Evolutionary conservation across 2,797 vertebrate species (phyloP), one percentile per base, ranked within the genome.

Genomic region (Urosaurus nigricauda): DNA sequence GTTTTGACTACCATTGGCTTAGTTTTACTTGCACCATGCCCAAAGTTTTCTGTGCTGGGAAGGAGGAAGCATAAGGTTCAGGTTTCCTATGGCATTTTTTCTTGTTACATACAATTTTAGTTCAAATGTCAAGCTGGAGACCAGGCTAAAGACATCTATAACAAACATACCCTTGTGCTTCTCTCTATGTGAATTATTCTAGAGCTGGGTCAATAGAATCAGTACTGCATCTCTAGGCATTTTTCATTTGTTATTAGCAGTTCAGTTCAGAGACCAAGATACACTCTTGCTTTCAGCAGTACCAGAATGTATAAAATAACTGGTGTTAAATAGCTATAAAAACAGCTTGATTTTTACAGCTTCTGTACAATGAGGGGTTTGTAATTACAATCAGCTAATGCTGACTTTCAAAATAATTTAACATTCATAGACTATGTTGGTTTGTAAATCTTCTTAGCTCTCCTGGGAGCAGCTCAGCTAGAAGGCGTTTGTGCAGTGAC

Each of bases 341-440:
- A 16, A 29, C 2, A 90, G 43, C 70, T 85, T 82, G 87, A 32
- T 29, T 88, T 89, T 14, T 24, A 17, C 91, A 93, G 32, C 84
- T 91, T 91, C 73, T 89, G 24, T 80, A 75, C 5, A 87, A 88
- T 11, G 24, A 11, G 80, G 0, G 83, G n/a, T 91, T 85, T 90
- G 8, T 78, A 13, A 16, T 92, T 4, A 53, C 12, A 88, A 35
- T 0, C 19, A 90, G 78, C 17, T 88, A 84, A 91, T 90, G 35
- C 2, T 90, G 63, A 71, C 47, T 63, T 89, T 92, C 51, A 80
- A 79, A 87, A 86, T 4, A 12, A 70, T 90, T 90, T 86, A 88
- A 86, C 4, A 82, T 60, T 3, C 87, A 82, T 83, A 71, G n/a
- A 65, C 40, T 89, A 80, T 91, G 65, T 89, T 65, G 86, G 7